Conservation (phyloP, 1,140 invertebrate species). For the Heterodera carotae region DNA sequence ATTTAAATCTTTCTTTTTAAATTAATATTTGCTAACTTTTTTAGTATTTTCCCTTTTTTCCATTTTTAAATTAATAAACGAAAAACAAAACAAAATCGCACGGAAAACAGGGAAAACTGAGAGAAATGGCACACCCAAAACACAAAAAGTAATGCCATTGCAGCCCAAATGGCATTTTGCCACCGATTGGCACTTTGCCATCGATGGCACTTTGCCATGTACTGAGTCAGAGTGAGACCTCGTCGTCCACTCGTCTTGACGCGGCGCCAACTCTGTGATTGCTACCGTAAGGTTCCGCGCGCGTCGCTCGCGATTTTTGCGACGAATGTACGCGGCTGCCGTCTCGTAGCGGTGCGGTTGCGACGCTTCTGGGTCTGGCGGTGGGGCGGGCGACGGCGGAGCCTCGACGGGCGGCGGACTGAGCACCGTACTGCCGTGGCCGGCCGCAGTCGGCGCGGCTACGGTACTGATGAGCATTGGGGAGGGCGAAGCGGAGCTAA, state of each 20-base stretch:
- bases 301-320: constrained; percentile 63
- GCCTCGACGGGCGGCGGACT: background rate
- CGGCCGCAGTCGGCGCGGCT: background rate
- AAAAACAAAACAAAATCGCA: constrained; percentile 3
- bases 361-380: background rate
- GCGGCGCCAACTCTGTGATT: constrained; percentile 45
- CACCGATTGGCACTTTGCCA: no score
- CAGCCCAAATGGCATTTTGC: no score
- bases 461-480: background rate
- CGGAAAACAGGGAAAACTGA: background rate
- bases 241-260: constrained; percentile 34
- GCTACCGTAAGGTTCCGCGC: constrained; percentile 62
- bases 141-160: no score
- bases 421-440: background rate
- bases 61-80: constrained; percentile 8
- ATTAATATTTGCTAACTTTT: background rate
- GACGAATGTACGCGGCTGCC: constrained; percentile 60
- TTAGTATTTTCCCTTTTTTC: background rate
- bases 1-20: background rate
- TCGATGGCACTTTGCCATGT: background rate
- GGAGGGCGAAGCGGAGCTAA: background rate
- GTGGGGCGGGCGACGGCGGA: background rate
- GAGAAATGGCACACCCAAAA: background rate
- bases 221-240: background rate
- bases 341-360: constrained; percentile 50